These are phyloP conservation scores for Sorex maritimensis DNA, from an alignment of 2,797 vertebrate species.

Conservation along the genomic window DNA sequence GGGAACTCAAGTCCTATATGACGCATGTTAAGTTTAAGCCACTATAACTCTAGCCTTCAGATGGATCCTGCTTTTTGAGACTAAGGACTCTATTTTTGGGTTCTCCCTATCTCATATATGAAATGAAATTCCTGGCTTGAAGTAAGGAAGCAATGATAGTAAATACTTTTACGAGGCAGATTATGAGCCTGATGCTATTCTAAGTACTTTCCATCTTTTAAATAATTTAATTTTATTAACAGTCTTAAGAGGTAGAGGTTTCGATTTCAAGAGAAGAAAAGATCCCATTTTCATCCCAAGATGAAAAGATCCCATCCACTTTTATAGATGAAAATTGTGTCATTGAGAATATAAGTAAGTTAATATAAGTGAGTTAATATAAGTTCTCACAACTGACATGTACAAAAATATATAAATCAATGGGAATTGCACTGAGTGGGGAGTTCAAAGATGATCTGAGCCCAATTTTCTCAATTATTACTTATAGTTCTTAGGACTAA, in stretches of 20 bases:
- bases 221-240: neutral
- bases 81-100: neutral
- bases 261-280: neutral
- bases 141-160: neutral
- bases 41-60: neutral
- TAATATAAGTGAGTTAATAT: neutral
- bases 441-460: constrained; percentile 17
- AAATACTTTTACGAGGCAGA: constrained; percentile 8
- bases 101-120: neutral
- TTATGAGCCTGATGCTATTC: neutral
- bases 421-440: neutral
- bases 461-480: neutral
- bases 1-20: neutral
- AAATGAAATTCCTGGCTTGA: neutral
- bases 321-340: constrained; percentile 1
- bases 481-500: neutral
- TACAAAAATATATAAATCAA: neutral
- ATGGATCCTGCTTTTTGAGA: constrained; percentile 20
- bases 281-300: too few relatives aligned
- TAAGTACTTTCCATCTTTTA: neutral
- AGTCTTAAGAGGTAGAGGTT: neutral
- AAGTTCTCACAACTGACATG: neutral
- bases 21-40: neutral
- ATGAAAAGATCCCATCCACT: neutral
- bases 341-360: constrained; percentile 12